A percentile compares a stretch with the other conserved stretches of the same genome.
Conservation (phyloP, 2,888 invertebrate genomes). For the Tetramorium bicarinatum region DNA sequence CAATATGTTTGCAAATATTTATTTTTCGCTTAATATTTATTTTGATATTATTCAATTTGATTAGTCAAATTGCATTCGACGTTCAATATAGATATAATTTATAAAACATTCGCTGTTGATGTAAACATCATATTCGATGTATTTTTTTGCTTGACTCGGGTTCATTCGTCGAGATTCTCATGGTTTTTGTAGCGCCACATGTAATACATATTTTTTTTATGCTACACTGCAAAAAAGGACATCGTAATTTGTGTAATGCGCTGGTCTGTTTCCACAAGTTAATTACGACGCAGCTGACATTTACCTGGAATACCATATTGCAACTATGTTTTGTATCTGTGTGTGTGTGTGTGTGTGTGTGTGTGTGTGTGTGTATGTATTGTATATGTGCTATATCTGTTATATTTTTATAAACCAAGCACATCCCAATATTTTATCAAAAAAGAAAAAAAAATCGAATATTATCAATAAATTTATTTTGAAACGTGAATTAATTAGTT, state of each 20-base stretch:
- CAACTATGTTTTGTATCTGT: background rate
- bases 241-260: slow-evolving; percentile 42
- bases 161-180: background rate
- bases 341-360: no score
- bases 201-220: slow-evolving; percentile 23
- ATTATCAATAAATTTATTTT: no score
- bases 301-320: slow-evolving; percentile 22
- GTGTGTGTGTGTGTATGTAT: background rate
- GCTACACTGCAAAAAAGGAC: background rate
- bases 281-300: slow-evolving; percentile 24
- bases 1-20: slow-evolving; percentile 1
- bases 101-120: slow-evolving; percentile 16
- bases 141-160: slow-evolving; percentile 7
- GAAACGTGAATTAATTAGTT: background rate
- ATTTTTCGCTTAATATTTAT: background rate
- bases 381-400: background rate
- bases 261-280: slow-evolving; percentile 25
- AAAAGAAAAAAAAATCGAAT: background rate
- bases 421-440: background rate
- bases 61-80: background rate
- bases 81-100: slow-evolving; percentile 3
- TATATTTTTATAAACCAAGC: background rate
- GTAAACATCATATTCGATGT: background rate
- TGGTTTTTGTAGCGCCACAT: background rate
- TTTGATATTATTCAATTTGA: background rate